phyloP scores from a whole-genome alignment of 1,140 invertebrate species.

The Apolygus lucorum region DNA sequence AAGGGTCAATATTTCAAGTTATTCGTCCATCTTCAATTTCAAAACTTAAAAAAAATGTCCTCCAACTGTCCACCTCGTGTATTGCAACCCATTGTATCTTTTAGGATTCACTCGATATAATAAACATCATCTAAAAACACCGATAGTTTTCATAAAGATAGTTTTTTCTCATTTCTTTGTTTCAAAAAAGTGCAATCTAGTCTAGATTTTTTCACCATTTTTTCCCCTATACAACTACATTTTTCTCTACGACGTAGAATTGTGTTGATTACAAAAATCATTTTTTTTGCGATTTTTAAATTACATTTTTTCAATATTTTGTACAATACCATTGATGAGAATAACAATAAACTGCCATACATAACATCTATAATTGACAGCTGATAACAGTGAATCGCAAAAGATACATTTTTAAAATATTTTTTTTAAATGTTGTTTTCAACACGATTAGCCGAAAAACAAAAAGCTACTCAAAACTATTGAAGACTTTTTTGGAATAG shows the following conservation, averaged over 20 bases:
- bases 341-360: constrained; percentile 11
- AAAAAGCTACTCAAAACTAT: constrained; percentile 9
- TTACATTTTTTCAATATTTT: too few relatives aligned
- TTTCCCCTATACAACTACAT: neutral
- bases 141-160: neutral
- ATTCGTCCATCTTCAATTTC: too few relatives aligned
- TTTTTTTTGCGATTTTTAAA: too few relatives aligned
- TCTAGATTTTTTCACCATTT: neutral
- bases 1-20: too few relatives aligned
- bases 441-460: constrained; percentile 3
- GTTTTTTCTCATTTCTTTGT: neutral
- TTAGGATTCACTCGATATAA: constrained; percentile 17
- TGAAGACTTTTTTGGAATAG: neutral
- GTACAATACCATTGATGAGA: too few relatives aligned
- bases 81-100: constrained; percentile 22
- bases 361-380: constrained; percentile 9
- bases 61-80: neutral
- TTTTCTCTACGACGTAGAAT: neutral
- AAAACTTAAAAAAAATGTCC: too few relatives aligned
- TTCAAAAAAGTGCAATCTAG: neutral
- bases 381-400: neutral
- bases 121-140: constrained; percentile 2
- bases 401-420: constrained; percentile 5
- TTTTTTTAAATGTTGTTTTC: neutral
- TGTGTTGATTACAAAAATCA: neutral